Evolutionary conservation across 2,113 vertebrate species (phyloP), one percentile per base, ranked within the genome.

Genomic region (Pollimyrus isidori): DNA sequence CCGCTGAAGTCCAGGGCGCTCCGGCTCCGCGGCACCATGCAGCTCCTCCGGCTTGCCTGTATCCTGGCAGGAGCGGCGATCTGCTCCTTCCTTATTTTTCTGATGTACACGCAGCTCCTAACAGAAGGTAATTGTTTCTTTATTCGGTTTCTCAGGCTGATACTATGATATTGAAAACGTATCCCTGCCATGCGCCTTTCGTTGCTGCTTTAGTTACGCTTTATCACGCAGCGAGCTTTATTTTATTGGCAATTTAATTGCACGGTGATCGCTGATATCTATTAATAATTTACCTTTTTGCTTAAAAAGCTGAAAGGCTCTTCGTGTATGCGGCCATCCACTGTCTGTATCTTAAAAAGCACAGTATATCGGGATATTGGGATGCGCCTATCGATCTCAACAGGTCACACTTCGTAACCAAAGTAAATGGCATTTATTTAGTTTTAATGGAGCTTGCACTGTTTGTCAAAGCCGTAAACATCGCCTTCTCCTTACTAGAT

Each of bases 1-100:
- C 92, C 88, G 92, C 91, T 91, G 94, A 94, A 92, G 92, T 94
- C 93, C 89, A 95, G 95, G 96, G 95, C 95, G 95, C 95, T 95
- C 95, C 95, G 92, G 93, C 95, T 94, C 92, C 94, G 96, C 53
- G 21, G 95, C 97, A 97, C 96, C 96, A 99, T 99, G 98, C 98
- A 98, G 97, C 97, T 98, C 94, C 96, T 97, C 95, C 96, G 97
- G 96, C 97, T 98, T 93, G 96, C 97, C 96, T 99, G 98, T 97
- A 97, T 98, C 95, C 95, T 99, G 95, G 97, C 98, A 87, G 98
- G 97, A 96, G 98, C 97, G 93, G 98, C 97, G 92, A 95, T 99
- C 95, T 98, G 98, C 97, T 99, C 97, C 97, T 96, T 98, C 94
- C 96, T 99, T 80, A 93, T 99, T 87, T 96, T 99, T 92, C 94